Evolutionary conservation across 92 coral and sea anemone genomes (phyloP).

Genomic region (Desmophyllum pertusum): DNA sequence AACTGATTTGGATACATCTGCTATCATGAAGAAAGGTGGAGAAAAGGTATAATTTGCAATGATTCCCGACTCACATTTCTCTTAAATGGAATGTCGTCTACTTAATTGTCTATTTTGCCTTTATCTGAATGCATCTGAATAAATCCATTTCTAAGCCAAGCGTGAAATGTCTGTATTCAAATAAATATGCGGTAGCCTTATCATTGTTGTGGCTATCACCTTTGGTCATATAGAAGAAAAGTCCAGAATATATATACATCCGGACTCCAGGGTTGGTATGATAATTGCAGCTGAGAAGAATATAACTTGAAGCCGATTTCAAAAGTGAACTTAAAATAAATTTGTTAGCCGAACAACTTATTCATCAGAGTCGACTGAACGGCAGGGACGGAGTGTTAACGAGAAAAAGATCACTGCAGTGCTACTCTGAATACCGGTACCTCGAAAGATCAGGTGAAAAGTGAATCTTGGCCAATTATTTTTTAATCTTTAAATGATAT

Average conservation of each 20-base stretch:
- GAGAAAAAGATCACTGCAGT: not conserved
- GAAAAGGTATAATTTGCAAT: too few relatives aligned
- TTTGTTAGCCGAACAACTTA: not conserved
- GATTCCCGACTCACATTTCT: not conserved
- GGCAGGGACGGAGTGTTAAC: not conserved
- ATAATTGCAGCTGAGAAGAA: not conserved
- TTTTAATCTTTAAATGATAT: not conserved
- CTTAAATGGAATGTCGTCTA: not conserved
- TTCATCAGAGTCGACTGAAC: not conserved
- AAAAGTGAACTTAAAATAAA: not conserved
- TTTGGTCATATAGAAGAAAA: not conserved
- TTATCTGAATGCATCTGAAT: not conserved
- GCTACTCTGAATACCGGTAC: not conserved
- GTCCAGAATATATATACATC: not conserved
- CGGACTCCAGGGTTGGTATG: not conserved
- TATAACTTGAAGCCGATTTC: not conserved
- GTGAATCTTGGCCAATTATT: too few relatives aligned
- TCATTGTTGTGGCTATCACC: not conserved
- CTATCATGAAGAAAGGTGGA: too few relatives aligned
- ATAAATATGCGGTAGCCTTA: not conserved
- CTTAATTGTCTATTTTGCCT: not conserved
- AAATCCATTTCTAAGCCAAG: not conserved
- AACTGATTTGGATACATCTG: too few relatives aligned
- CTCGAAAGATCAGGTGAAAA: not conserved
- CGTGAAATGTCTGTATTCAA: not conserved